Percentiles rank a stretch among this genome's conserved stretches.
phyloP scores from a whole-genome alignment of 2,888 invertebrate genomes.

The Limnephilus lunatus region DNA sequence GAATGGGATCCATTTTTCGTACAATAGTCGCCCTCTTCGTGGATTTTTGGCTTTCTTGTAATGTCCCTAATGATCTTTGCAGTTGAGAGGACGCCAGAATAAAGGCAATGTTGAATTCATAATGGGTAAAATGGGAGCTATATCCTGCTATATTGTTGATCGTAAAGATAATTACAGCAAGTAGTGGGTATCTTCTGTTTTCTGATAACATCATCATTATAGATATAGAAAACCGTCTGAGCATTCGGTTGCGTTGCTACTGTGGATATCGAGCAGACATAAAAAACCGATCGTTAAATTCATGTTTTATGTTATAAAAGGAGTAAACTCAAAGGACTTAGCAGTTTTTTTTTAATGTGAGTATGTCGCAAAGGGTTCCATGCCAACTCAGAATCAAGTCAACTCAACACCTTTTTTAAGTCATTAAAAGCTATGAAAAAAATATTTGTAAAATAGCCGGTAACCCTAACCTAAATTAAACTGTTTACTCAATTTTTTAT shows the following conservation, averaged over 20 bases:
- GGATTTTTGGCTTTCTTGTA: constrained; percentile 20
- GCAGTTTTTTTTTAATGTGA: neutral
- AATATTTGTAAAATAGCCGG: too few relatives aligned
- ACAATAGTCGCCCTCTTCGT: constrained; percentile 18
- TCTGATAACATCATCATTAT: neutral
- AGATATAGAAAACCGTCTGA: neutral
- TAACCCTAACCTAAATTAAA: too few relatives aligned
- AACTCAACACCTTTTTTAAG: too few relatives aligned
- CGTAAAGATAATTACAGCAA: neutral
- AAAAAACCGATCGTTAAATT: too few relatives aligned
- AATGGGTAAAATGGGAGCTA: neutral
- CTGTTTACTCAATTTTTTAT: too few relatives aligned
- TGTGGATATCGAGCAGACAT: neutral
- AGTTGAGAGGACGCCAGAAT: constrained; percentile 9
- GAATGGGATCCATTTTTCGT: constrained; percentile 19
- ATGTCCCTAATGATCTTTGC: constrained; percentile 38
- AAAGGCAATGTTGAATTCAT: constrained; percentile 4
- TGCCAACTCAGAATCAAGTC: too few relatives aligned
- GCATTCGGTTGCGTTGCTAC: neutral
- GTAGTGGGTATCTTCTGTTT: neutral
- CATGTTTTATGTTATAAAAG: too few relatives aligned
- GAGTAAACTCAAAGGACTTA: neutral
- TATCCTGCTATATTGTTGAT: neutral
- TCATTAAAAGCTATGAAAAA: too few relatives aligned
- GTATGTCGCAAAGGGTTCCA: too few relatives aligned